Evolutionary conservation across 2,888 invertebrate genomes (phyloP).

Genomic region (Yponomeuta malinellus): DNA sequence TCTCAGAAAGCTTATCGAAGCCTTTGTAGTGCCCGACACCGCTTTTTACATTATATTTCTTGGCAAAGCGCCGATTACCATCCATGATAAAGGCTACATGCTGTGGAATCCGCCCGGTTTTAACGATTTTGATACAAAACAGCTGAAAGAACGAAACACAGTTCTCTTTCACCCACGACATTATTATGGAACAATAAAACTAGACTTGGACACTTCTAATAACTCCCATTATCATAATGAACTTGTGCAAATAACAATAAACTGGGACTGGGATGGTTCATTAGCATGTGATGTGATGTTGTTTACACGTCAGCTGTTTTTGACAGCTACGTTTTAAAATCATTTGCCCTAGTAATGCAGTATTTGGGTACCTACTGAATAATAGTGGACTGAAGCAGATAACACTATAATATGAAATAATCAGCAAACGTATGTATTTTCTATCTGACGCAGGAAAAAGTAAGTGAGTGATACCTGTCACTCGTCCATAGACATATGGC

Average conservation of each 20-base stretch:
- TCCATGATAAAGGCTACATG: conserved; percentile 99
- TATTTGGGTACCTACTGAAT: no score
- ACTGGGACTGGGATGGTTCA: neutral
- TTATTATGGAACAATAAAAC: neutral
- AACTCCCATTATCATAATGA: neutral
- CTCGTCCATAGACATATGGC: no score
- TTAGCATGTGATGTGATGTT: neutral
- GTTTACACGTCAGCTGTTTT: conserved; percentile 3
- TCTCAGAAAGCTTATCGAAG: conserved; percentile 87
- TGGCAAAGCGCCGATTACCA: conserved; percentile 96
- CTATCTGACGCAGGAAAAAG: no score
- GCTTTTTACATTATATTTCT: conserved; percentile 83
- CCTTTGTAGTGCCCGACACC: conserved; percentile 90
- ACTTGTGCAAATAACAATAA: neutral
- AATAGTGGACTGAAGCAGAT: no score
- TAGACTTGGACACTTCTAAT: neutral
- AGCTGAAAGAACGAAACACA: conserved; percentile 85
- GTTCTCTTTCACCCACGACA: conserved; percentile 85
- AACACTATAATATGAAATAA: no score
- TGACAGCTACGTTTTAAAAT: neutral
- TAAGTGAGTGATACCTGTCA: no score
- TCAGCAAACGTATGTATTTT: no score
- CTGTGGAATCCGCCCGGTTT: conserved; percentile 88
- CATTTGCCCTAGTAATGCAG: no score
- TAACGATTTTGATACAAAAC: conserved; percentile 81